These are phyloP conservation scores for Brachypterus glaber DNA, from an alignment of 2,888 invertebrate species.

Conservation along the genomic window DNA sequence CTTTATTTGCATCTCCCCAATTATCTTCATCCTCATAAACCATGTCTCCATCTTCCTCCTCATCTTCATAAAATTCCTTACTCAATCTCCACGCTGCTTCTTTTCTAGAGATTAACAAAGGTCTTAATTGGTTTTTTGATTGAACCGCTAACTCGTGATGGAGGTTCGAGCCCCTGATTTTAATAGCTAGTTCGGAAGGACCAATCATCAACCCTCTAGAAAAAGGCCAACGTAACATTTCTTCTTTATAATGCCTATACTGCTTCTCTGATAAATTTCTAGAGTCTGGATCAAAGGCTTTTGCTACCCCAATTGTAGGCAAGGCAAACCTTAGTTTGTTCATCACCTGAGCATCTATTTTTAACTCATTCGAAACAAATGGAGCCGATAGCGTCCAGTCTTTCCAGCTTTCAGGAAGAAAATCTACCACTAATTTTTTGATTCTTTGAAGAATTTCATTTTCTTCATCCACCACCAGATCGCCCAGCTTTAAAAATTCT, in stretches of 20 bases:
- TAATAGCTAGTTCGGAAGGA: neutral
- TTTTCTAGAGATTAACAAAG: too few species aligned
- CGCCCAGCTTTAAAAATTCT: too few species aligned
- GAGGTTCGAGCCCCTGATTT: neutral
- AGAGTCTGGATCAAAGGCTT: neutral
- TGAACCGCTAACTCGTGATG: too few species aligned
- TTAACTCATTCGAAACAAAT: neutral
- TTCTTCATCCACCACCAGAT: slow-evolving; percentile 1
- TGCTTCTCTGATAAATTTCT: neutral
- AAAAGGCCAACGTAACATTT: neutral
- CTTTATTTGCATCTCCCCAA: too few species aligned
- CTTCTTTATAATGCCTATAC: neutral
- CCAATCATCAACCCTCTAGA: neutral
- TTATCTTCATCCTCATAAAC: too few species aligned
- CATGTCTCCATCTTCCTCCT: too few species aligned
- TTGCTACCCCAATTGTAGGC: neutral
- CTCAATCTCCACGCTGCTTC: too few species aligned
- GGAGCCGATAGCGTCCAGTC: neutral
- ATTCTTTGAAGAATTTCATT: too few species aligned
- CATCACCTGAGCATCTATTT: neutral
- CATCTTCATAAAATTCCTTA: neutral
- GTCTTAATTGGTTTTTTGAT: too few species aligned
- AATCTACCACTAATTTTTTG: neutral
- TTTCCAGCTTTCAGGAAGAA: neutral
- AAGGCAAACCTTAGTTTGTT: slow-evolving; percentile 1